Base-by-base conservation (phyloP, 2,888 invertebrate species). In the Scaptomyza tumidula region DNA sequence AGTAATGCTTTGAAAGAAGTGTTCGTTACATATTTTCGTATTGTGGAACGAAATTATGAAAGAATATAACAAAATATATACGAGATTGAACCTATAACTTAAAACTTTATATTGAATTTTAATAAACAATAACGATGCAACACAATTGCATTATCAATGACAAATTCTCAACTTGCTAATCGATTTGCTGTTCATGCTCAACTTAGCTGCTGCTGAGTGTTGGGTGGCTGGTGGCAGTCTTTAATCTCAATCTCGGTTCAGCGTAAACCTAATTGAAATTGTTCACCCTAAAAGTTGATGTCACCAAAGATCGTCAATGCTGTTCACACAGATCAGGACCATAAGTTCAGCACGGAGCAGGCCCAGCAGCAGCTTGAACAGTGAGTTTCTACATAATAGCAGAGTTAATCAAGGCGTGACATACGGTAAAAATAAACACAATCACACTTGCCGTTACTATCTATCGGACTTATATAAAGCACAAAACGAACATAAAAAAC, bases 261-360 rank as follows among this genome's bases (percentile, higher is more conserved):
- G 80, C 75, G 77, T 83, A 60, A 71, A 82, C 90, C 90, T 90
- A 90, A 91, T 89, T 90, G 89, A 90, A 89, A 82, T 89, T 85
- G 89, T 85, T 91, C 91, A 91, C 90, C 91, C 91, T 85, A 86
- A 89, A 91, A 91, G 91, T 91, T 91, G 89, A 88, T 90, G 91
- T 90, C 90, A 89, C 84, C 88, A 88, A 82, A 90, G 90, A 90
- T 90, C 90, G 89, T 61, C 56, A 80, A 45, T 66, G 71, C 43
- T 60, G 62, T 61, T 49, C 62, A 52, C 63, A 65, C 48, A 49
- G 78, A 85, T 83, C 85, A 88, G 89, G 90, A 87, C 89, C 88
- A 89, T 86, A 88, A 89, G 90, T 89, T 89, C 88, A 88, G 74
- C 63, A 35, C n/a, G 62, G 43, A 62, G 27, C 61, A 48, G 41